These are phyloP conservation scores for Amphilophus citrinellus DNA, from an alignment of 2,113 vertebrate species.

Conservation along the genomic window DNA sequence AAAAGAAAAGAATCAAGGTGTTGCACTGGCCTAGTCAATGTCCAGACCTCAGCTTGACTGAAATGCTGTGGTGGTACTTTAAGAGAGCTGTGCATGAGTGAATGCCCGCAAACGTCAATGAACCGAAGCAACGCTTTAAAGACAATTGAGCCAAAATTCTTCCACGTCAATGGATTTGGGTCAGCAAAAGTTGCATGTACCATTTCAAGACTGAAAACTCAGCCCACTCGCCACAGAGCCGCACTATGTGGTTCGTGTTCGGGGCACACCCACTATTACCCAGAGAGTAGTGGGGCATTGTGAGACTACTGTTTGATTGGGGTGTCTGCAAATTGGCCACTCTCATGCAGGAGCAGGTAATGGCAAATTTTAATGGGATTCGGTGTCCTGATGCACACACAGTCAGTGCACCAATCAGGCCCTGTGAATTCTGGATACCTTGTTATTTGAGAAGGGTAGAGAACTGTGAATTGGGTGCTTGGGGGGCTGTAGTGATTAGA, in stretches of 20 bases:
- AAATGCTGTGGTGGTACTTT: neutral
- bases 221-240: neutral
- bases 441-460: conserved; percentile 3
- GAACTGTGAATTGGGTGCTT: neutral
- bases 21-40: neutral
- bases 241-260: conserved; percentile 6
- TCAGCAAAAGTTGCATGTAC: neutral
- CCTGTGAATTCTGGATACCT: neutral
- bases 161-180: neutral
- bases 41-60: no score
- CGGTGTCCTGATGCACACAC: neutral
- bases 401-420: conserved; percentile 12
- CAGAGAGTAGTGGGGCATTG: conserved; percentile 12
- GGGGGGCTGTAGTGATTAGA: neutral
- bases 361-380: conserved; percentile 53
- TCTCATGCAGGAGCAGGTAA: conserved; percentile 41
- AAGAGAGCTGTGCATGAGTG: neutral
- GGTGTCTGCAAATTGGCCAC: conserved; percentile 53
- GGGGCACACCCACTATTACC: conserved; percentile 21
- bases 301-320: conserved; percentile 57
- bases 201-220: neutral
- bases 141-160: neutral
- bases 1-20: neutral
- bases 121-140: neutral
- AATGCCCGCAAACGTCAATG: rapidly evolving